phyloP scores from a whole-genome alignment of 2,888 invertebrate species.

The Epinotia bilunana region DNA sequence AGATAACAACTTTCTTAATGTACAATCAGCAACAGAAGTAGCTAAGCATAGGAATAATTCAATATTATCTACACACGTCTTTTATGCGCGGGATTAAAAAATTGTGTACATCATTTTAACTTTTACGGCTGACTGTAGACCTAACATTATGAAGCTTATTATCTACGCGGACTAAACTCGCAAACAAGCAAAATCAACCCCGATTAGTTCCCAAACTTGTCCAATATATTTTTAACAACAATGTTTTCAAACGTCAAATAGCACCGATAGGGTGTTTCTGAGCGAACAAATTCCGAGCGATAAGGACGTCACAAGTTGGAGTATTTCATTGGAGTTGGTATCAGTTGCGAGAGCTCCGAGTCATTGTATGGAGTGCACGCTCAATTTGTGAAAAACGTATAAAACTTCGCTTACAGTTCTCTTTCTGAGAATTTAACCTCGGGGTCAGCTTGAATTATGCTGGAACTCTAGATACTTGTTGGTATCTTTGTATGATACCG shows the following conservation, averaged over 20 bases:
- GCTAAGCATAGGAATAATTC: too few relatives aligned
- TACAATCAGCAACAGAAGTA: too few relatives aligned
- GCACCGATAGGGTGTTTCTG: constrained; percentile 68
- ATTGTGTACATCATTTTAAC: too few relatives aligned
- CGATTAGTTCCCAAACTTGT: constrained; percentile 35
- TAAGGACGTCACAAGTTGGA: constrained; percentile 68
- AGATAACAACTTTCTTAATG: too few relatives aligned
- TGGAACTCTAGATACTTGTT: constrained; percentile 6
- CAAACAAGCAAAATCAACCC: constrained; percentile 22
- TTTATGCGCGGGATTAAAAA: too few relatives aligned
- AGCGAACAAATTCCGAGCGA: constrained; percentile 69
- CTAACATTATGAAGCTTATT: neutral
- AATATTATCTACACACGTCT: too few relatives aligned
- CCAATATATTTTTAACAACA: constrained; percentile 52
- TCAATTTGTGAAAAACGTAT: constrained; percentile 42
- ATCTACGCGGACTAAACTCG: neutral
- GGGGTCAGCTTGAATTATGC: constrained; percentile 29
- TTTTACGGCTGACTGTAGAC: too few relatives aligned
- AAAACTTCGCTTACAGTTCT: constrained; percentile 40
- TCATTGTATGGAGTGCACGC: constrained; percentile 44
- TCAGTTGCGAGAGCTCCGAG: constrained; percentile 60
- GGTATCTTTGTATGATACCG: constrained; percentile 37
- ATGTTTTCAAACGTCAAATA: constrained; percentile 70
- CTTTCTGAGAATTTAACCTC: constrained; percentile 21
- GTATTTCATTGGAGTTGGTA: constrained; percentile 78